Evolutionary conservation across 2,888 invertebrate genomes (phyloP).

Genomic region (Conchocele bisecta): DNA sequence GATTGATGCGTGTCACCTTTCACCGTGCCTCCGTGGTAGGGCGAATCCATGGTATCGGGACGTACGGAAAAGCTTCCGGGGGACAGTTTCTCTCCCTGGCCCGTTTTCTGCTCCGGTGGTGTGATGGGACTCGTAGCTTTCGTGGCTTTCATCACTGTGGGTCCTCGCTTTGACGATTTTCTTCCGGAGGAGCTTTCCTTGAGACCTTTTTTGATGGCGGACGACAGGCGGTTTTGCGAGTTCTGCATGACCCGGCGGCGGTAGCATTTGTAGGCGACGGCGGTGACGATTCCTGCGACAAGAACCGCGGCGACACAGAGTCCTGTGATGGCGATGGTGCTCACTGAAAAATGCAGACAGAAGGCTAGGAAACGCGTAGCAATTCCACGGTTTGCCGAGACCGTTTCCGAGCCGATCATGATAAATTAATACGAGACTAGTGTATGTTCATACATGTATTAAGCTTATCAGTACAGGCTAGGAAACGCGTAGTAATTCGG

Average conservation of each 20-base stretch:
- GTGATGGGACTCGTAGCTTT: conserved; percentile 80
- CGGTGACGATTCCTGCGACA: conserved; percentile 85
- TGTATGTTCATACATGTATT: no score
- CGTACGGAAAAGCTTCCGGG: conserved; percentile 84
- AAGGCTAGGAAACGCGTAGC: no score
- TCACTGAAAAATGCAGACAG: conserved; percentile 71
- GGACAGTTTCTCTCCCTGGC: conserved; percentile 72
- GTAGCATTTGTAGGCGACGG: conserved; percentile 88
- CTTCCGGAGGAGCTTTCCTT: conserved; percentile 84
- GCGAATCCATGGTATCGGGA: conserved; percentile 63
- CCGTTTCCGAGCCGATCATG: no score
- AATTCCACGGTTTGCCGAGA: no score
- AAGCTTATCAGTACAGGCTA: no score
- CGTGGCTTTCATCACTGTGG: conserved; percentile 75
- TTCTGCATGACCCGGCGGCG: conserved; percentile 85
- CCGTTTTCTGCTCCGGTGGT: conserved; percentile 70
- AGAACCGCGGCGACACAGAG: conserved; percentile 86
- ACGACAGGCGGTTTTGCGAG: conserved; percentile 77
- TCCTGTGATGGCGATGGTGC: conserved; percentile 85
- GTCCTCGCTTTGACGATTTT: conserved; percentile 90
- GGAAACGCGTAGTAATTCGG: no score
- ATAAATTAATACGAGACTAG: no score
- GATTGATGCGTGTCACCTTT: conserved; percentile 56
- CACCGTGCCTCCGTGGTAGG: conserved; percentile 51
- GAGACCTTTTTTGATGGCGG: conserved; percentile 81